A percentile compares a stretch with the other conserved stretches of the same genome.
Evolutionary conservation across 64 coral and sea anemone species (phyloP).

Genomic region (Montipora cactus): DNA sequence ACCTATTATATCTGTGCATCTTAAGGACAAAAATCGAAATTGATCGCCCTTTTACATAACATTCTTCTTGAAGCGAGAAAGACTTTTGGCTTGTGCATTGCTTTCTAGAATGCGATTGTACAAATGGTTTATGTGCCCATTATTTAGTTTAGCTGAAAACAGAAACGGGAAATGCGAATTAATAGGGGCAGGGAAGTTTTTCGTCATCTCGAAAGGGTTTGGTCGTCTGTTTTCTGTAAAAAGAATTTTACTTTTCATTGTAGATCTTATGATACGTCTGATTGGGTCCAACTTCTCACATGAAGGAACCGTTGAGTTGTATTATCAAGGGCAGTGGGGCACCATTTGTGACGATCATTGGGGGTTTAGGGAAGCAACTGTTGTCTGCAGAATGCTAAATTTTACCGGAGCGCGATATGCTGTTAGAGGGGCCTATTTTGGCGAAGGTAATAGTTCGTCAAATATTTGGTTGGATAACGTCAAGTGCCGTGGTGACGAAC

Average conservation of each 20-base stretch:
- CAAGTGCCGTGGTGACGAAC: slow-evolving; percentile 62
- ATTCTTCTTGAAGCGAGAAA: no score
- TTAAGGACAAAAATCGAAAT: no score
- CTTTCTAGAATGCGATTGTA: no score
- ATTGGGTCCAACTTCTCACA: slow-evolving; percentile 49
- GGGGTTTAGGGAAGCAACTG: slow-evolving; percentile 59
- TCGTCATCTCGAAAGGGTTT: no score
- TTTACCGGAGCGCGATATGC: slow-evolving; percentile 50
- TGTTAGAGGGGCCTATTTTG: slow-evolving; percentile 30
- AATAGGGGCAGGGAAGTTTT: no score
- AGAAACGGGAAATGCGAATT: no score
- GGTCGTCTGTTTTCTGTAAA: no score
- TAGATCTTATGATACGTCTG: slow-evolving; percentile 56
- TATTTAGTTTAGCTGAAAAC: no score
- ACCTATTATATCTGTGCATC: no score
- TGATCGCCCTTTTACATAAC: no score
- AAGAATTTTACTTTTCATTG: not conserved
- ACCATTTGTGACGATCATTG: slow-evolving; percentile 78
- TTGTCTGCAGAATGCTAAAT: slow-evolving; percentile 78
- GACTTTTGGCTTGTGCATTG: no score
- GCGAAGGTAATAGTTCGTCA: slow-evolving; percentile 47
- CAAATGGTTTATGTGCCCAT: no score
- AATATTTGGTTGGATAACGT: slow-evolving; percentile 69
- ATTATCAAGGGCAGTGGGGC: slow-evolving; percentile 71
- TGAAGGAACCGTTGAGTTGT: slow-evolving; percentile 80